phyloP scores from a whole-genome alignment of 2,797 vertebrate species.

The Vespertilio murinus region DNA sequence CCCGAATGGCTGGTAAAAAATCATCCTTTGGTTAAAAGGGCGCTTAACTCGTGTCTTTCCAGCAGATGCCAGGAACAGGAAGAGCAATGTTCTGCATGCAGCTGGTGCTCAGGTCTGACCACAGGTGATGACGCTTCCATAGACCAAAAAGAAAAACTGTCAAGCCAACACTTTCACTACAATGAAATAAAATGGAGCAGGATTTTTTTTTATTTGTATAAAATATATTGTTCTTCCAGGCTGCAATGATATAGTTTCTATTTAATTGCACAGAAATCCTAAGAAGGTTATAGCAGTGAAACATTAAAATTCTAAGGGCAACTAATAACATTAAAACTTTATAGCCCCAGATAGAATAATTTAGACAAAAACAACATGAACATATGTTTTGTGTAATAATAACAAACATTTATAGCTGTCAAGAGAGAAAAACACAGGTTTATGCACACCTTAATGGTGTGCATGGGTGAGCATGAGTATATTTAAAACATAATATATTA shows the following conservation, averaged over 20 bases:
- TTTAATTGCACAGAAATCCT: slow-evolving; percentile 89
- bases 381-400: slow-evolving; percentile 97
- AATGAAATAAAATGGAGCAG: slow-evolving; percentile 78
- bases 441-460: slow-evolving; percentile 93
- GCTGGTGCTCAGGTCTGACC: slow-evolving; percentile 73
- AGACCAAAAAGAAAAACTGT: slow-evolving; percentile 65
- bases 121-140: slow-evolving; percentile 68
- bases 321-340: slow-evolving; percentile 94
- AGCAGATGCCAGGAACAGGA: neutral
- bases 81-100: neutral
- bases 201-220: slow-evolving; percentile 84
- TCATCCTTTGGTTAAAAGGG: neutral
- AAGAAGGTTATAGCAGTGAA: slow-evolving; percentile 89
- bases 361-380: slow-evolving; percentile 91
- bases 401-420: slow-evolving; percentile 95
- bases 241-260: slow-evolving; percentile 87
- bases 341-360: slow-evolving; percentile 93
- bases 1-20: slow-evolving; percentile 5
- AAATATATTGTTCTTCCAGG: slow-evolving; percentile 88
- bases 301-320: slow-evolving; percentile 93
- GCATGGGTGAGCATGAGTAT: slow-evolving; percentile 90
- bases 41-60: neutral
- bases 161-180: slow-evolving; percentile 76
- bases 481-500: slow-evolving; percentile 92
- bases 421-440: slow-evolving; percentile 92